Evolutionary conservation across 2,113 vertebrate species (phyloP).

Genomic region (Odocoileus virginianus): DNA sequence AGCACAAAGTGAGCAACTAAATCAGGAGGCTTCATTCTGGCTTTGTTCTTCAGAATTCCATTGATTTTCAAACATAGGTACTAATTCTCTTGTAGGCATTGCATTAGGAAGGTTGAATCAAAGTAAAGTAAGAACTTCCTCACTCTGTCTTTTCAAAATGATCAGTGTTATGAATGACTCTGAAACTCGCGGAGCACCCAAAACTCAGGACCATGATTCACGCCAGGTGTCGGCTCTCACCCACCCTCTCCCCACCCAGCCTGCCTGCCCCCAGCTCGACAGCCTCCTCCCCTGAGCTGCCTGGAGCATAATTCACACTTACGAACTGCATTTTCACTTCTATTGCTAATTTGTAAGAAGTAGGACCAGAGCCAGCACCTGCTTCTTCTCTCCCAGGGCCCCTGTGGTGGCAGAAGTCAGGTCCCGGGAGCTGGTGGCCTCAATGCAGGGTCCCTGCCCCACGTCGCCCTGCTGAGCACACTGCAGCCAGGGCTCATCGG

Average conservation of each 20-base stretch:
- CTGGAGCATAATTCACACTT: background rate
- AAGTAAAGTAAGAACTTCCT: background rate
- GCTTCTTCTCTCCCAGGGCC: background rate
- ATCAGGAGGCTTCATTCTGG: background rate
- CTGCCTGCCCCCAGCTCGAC: background rate
- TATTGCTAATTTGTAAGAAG: background rate
- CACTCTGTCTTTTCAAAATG: background rate
- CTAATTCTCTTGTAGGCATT: background rate
- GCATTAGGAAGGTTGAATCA: background rate
- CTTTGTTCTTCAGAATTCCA: background rate
- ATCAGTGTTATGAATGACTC: background rate
- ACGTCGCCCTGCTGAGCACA: accelerated
- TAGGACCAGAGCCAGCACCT: background rate
- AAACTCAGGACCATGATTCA: background rate
- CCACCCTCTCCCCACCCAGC: background rate
- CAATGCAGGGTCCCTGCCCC: background rate
- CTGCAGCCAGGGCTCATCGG: accelerated
- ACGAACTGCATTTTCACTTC: background rate
- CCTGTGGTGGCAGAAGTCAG: background rate
- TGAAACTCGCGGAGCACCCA: background rate
- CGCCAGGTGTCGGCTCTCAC: background rate
- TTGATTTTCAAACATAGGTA: background rate
- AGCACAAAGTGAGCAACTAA: background rate
- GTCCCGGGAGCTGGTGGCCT: background rate
- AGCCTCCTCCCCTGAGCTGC: background rate